Base-by-base conservation (phyloP, 2,888 invertebrate species). In the Synergus itoensis region DNA sequence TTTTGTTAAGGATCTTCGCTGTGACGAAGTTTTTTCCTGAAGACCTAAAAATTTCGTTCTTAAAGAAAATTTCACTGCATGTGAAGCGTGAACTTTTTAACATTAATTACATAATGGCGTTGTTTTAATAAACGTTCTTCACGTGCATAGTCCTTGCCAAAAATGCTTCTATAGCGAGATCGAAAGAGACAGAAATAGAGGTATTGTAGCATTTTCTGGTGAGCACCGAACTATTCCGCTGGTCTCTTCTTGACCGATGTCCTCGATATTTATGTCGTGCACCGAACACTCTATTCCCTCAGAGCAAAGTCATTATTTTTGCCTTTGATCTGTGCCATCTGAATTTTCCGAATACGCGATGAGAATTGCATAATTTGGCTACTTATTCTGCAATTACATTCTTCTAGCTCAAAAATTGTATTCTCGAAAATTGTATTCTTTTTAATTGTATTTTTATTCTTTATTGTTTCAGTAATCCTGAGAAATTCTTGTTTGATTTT, bases 161-260 rank as follows among this genome's bases (percentile, higher is more conserved):
- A 83, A 85, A 77, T 21, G 60, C 11, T 60, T 21, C 60, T 60
- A 60, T 60, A 60, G 21, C 60, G 9, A 18, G 78, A 82, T 80
- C 76, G 73, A 84, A 86, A 81, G 83, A 81, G 83, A 82, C 87
- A 83, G 82, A 86, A 86, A 87, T 87, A 87, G 86, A 85, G 86
- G 84, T 85, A 87, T 86, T 86, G 87, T 86, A 83, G 81, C 82
- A 83, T 84, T 85, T 85, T 85, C 86, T 80, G 82, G 80, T 80
- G 77, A 79, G 82, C 76, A 79, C 48, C 69, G 67, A 67, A 67
- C 48, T 60, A 60, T 60, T 60, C 18, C 60, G 18, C 60, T 21
- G 60, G 18, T 60, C 60, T 60, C 60, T 60, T 60, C 18, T n/a
- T 60, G 2, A 60, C 28, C 45, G 48, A 69, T 48, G 69, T 69